phyloP scores from a whole-genome alignment of 2,888 invertebrate species.

The Neria commutata region DNA sequence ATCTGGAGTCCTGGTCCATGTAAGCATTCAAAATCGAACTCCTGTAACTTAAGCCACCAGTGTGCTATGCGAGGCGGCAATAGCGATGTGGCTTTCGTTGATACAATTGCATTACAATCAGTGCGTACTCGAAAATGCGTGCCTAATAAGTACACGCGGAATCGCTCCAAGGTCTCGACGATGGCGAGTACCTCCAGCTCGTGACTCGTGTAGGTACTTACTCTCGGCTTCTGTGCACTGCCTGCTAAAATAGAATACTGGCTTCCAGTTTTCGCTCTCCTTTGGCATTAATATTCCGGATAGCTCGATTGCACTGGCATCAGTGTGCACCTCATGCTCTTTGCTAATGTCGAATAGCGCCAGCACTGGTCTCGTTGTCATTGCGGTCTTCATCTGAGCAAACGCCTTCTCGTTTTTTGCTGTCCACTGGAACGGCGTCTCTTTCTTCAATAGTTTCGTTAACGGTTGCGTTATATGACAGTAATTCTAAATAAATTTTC shows the following conservation, averaged over 20 bases:
- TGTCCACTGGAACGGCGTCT: constrained; percentile 20
- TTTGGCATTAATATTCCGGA: constrained; percentile 49
- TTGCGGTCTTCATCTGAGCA: constrained; percentile 31
- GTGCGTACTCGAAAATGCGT: constrained; percentile 45
- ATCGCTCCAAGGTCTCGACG: too few species aligned
- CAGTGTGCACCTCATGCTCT: constrained; percentile 43
- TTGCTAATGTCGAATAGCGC: constrained; percentile 29
- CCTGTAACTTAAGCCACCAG: too few species aligned
- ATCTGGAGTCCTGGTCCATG: constrained; percentile 37
- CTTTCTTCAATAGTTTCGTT: constrained; percentile 28
- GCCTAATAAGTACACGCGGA: constrained; percentile 49
- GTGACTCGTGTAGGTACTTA: constrained; percentile 49
- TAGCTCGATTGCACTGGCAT: constrained; percentile 47
- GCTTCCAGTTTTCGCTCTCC: constrained; percentile 23
- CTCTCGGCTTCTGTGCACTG: constrained; percentile 46
- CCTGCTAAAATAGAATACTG: constrained; percentile 48
- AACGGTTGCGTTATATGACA: constrained; percentile 36
- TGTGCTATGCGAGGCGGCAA: constrained; percentile 40
- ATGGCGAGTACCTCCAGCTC: constrained; percentile 57
- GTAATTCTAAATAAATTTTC: constrained; percentile 33
- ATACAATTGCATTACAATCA: constrained; percentile 48
- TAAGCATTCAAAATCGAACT: too few species aligned
- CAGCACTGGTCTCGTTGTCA: constrained; percentile 41
- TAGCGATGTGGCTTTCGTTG: constrained; percentile 40
- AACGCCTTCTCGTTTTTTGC: constrained; percentile 21